These are phyloP conservation scores for Coelogynopora nodosa DNA, from an alignment of 2,888 invertebrate genomes.

Conservation along the genomic window DNA sequence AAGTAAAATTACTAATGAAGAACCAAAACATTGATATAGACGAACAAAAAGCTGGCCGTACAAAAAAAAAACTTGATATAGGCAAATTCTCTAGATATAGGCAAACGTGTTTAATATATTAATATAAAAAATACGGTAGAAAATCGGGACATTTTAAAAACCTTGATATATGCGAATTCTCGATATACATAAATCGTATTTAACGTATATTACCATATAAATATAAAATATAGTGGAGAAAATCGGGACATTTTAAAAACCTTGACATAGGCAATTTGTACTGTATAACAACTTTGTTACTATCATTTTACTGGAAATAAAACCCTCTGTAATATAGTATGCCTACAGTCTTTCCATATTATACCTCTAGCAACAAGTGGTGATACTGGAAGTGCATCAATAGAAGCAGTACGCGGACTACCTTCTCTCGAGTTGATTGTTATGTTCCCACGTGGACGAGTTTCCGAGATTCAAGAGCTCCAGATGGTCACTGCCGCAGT, in stretches of 20 bases:
- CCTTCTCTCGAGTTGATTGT: conserved; percentile 62
- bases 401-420: conserved; percentile 61
- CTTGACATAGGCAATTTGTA: too few relatives aligned
- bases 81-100: not conserved
- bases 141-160: not conserved
- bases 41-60: not conserved
- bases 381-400: conserved; percentile 64
- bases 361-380: conserved; percentile 65
- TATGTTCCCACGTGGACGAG: conserved; percentile 60
- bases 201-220: too few relatives aligned
- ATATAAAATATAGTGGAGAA: too few relatives aligned
- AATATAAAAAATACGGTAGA: not conserved
- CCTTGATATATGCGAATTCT: not conserved
- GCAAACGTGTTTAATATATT: too few relatives aligned
- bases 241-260: too few relatives aligned
- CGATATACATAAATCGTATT: too few relatives aligned
- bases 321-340: too few relatives aligned
- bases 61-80: not conserved
- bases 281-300: too few relatives aligned
- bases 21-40: not conserved
- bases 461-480: conserved; percentile 61
- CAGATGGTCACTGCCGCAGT: conserved; percentile 63
- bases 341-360: too few relatives aligned
- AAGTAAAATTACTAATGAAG: not conserved
- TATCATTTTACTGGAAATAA: too few relatives aligned